A percentile compares a stretch with the other conserved stretches of the same genome.
Evolutionary conservation across 2,888 invertebrate species (phyloP).

Genomic region (Diachrysia chrysitis): DNA sequence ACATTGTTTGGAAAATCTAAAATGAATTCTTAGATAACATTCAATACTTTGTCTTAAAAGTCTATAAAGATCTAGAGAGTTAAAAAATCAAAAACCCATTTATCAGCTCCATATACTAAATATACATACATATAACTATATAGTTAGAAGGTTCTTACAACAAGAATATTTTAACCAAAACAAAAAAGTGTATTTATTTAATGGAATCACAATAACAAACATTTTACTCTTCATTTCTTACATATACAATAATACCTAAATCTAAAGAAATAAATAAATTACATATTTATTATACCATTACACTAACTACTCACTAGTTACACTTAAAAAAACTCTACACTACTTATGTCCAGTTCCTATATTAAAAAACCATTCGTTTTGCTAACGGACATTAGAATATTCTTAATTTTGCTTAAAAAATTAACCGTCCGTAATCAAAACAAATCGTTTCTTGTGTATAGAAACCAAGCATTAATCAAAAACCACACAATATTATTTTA

Average conservation of each 20-base stretch:
- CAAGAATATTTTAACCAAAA: slow-evolving; percentile 60
- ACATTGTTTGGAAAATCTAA: background rate
- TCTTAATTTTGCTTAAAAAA: too few relatives aligned
- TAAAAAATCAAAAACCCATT: background rate
- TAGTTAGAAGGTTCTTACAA: slow-evolving; percentile 27
- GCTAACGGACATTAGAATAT: too few relatives aligned
- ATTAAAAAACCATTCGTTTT: too few relatives aligned
- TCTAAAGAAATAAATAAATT: slow-evolving; percentile 77
- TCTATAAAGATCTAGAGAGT: background rate
- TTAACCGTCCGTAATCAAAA: too few relatives aligned
- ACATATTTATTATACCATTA: slow-evolving; percentile 69
- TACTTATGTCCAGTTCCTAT: too few relatives aligned
- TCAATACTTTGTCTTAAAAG: slow-evolving; percentile 1
- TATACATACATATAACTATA: slow-evolving; percentile 18
- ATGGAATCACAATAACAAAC: slow-evolving; percentile 77
- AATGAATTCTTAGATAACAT: background rate
- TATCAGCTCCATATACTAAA: slow-evolving; percentile 10
- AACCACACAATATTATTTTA: slow-evolving; percentile 48
- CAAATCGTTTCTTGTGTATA: too few relatives aligned
- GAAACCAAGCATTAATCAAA: too few relatives aligned
- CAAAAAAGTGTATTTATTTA: slow-evolving; percentile 76
- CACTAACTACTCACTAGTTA: slow-evolving; percentile 65
- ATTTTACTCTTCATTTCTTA: slow-evolving; percentile 68
- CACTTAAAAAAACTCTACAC: slow-evolving; percentile 56
- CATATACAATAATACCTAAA: slow-evolving; percentile 75